Conservation (phyloP, 2,888 invertebrate species). For the Barypeithes pellucidus region DNA sequence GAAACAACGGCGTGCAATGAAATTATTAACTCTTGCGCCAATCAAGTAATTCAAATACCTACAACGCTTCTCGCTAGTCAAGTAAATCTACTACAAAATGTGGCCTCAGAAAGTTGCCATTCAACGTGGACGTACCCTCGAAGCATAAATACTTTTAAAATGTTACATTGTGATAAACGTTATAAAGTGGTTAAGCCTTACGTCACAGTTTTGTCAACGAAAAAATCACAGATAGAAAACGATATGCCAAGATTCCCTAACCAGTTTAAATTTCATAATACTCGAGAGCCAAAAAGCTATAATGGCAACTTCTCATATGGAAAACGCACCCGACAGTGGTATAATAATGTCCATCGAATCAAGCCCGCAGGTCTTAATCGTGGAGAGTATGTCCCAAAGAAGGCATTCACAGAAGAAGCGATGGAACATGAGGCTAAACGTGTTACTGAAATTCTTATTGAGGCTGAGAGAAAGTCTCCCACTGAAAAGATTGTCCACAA, state of each 20-base stretch:
- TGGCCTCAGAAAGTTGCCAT: neutral
- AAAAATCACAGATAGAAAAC: neutral
- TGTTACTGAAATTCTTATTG: too few species aligned
- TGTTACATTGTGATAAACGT: too few species aligned
- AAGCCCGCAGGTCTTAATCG: too few species aligned
- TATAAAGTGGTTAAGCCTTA: neutral
- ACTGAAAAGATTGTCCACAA: too few species aligned
- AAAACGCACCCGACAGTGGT: neutral
- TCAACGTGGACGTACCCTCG: constrained; percentile 4
- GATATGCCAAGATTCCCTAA: neutral
- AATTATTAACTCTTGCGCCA: too few species aligned
- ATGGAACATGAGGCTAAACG: too few species aligned
- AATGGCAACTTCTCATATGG: neutral
- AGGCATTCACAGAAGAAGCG: too few species aligned
- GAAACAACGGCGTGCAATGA: neutral
- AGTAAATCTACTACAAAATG: neutral
- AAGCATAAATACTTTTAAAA: neutral
- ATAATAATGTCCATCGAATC: neutral
- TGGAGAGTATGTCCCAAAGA: too few species aligned
- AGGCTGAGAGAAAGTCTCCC: too few species aligned
- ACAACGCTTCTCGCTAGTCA: neutral
- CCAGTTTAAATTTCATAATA: neutral
- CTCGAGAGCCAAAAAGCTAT: neutral
- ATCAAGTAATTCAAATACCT: too few species aligned
- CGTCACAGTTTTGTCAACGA: neutral